Base-by-base conservation (phyloP, 2,797 vertebrate genomes). In the Buphagus erythrorhynchus region DNA sequence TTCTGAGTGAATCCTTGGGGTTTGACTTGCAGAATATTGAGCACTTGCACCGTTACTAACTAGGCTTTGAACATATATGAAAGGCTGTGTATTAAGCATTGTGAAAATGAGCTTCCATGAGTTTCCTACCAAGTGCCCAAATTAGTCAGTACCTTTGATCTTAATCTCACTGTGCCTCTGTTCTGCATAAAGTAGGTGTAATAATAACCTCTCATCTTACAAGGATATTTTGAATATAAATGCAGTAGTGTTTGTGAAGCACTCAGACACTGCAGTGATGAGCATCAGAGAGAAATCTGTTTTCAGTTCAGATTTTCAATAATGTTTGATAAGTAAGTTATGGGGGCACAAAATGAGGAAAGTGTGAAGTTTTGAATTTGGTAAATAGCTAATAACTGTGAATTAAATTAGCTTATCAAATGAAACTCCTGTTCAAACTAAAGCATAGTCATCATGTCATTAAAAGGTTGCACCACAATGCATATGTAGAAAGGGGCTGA, bases 71-170 rank as follows among this genome's bases (percentile, higher is more conserved):
- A 83, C 58, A 36, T n/a, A 25, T 43, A 46, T 63, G 36, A 95
- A 92, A 94, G 48, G 51, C 49, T 88, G 28, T 74, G 55, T 80
- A 45, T 82, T 59, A 57, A 68, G 36, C 11, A 33, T 26, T 76
- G 48, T 93, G 76, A 82, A 91, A 92, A 90, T 84, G 71, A 86
- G 46, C 58, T 89, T 95, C 74, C 43, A 9, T 48, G 49, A 62
- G 19, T 68, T 95, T 88, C 66, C 51, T 94, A 66, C 66, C 46
- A 83, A 80, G 58, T 84, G 46, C 36, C 66, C 62, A 76, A 92
- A 91, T 88, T 81, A 94, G 46, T 69, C 58, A 59, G 1, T 84
- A 73, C 62, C 86, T 96, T 97, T 97, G 95, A 96, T 95, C 58
- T 94, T 82, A 73, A 59, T 78, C 33, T 94, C 24, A 18, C 48